Evolutionary conservation across 2,888 invertebrate species (phyloP), one percentile per base, ranked within the genome.

Genomic region (Clunio marinus): DNA sequence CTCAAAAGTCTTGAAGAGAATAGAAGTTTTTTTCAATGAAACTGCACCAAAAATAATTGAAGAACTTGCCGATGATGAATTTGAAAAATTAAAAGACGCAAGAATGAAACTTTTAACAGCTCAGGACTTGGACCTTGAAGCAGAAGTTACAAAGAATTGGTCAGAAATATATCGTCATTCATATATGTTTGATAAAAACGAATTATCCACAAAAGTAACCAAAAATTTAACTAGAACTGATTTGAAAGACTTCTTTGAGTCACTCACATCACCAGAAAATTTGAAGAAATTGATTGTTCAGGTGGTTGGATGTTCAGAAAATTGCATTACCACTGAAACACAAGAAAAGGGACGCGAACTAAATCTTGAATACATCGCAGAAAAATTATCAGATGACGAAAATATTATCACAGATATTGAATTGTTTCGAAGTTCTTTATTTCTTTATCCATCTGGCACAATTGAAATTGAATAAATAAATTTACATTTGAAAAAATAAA

Each of bases 141-240:
- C 10, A 7, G 63, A 65, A 46, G 81, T 84, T 0, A 73, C 73
- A 13, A 78, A 84, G 70, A 83, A 86, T 74, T 87, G 86, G 86
- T 71, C 71, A 1, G 87, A 88, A 76, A 85, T 88, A 20, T 73
- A 74, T 1, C 75, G 75, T 13, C 77, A 78, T 20, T 79, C 82
- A 25, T 86, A 84, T 71, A 74, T 84, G 70, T 88, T 87, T 74
- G 84, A 87, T 73, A 78, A 84, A 71, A 72, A 79, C 3, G 78
- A 82, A 41, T 78, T 77, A 70, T 86, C 87, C 80, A 82, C 86
- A 15, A 79, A 80, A 1, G 81, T 81, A 0, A 83, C 87, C 17
- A 80, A 83, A 69, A 75, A 76, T 2, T 76, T 86, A 1, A 82
- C 77, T 20, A 66, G 81, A 25, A 71, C 77, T 0, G 84, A 85